Conservation (phyloP, 2,113 vertebrate genomes). For the Pelecanus crispus region DNA sequence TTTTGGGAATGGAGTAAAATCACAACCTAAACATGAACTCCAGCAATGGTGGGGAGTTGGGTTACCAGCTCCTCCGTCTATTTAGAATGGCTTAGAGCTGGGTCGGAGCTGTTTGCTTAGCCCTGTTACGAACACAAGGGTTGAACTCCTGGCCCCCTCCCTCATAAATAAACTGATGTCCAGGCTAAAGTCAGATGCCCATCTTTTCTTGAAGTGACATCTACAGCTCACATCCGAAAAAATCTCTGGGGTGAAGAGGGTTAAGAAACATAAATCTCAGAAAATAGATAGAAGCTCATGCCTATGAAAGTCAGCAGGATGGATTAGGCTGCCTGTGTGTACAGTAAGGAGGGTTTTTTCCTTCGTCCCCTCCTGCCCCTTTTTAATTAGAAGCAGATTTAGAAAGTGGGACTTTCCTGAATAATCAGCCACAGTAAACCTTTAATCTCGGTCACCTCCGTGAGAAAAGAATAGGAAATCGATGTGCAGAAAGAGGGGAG, state of each 20-base stretch:
- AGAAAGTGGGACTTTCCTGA: conserved; percentile 59
- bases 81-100: conserved; percentile 55
- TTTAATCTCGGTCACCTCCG: not conserved
- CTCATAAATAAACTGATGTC: conserved; percentile 53
- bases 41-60: conserved; percentile 28
- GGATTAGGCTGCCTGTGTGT: conserved; percentile 24
- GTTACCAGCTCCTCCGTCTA: conserved; percentile 22
- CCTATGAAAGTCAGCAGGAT: conserved; percentile 41
- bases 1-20: conserved; percentile 31
- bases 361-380: not conserved
- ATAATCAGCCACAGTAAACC: conserved; percentile 17
- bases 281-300: not conserved
- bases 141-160: conserved; percentile 59
- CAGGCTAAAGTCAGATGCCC: conserved; percentile 31
- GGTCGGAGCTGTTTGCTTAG: conserved; percentile 57
- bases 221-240: conserved; percentile 26
- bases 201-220: conserved; percentile 61
- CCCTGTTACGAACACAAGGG: conserved; percentile 17
- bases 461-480: not conserved
- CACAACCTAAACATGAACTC: conserved; percentile 41
- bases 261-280: conserved; percentile 10
- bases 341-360: not conserved
- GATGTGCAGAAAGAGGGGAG: not conserved
- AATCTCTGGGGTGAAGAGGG: conserved; percentile 46
- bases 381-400: conserved; percentile 66